Conservation (phyloP, 2,113 vertebrate species). For the Nannobrachium achirus region DNA sequence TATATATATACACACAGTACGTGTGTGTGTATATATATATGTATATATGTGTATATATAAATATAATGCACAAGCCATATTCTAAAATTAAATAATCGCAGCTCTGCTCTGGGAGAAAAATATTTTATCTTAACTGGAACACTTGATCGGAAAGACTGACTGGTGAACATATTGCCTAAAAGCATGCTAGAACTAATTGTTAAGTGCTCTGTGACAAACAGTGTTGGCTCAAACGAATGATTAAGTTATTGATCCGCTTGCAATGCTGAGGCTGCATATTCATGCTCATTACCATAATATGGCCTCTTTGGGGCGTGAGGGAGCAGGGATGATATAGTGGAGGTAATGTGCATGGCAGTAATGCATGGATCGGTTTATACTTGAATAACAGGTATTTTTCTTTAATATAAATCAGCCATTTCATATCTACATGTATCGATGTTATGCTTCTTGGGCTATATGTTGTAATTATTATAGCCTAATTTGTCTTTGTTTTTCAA, state of each 20-base stretch:
- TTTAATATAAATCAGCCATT: no score
- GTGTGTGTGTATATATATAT: no score
- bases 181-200: conserved; percentile 19
- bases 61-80: no score
- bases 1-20: no score
- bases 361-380: not conserved
- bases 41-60: no score
- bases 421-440: no score
- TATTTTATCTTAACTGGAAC: not conserved
- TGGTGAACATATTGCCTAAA: conserved; percentile 7
- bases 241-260: conserved; percentile 46
- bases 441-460: no score
- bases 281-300: conserved; percentile 46
- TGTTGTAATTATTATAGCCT: no score
- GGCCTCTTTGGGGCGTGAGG: not conserved
- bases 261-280: conserved; percentile 52
- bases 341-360: not conserved
- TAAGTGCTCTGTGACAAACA: conserved; percentile 22
- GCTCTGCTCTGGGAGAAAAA: no score
- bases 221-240: conserved; percentile 26
- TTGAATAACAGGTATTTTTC: no score
- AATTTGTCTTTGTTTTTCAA: no score
- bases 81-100: no score
- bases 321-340: not conserved
- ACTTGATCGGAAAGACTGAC: not conserved